These are phyloP conservation scores for rat (Rattus norvegicus) DNA, from an alignment of 2,113 vertebrate genomes.

Conservation along the genomic window DNA sequence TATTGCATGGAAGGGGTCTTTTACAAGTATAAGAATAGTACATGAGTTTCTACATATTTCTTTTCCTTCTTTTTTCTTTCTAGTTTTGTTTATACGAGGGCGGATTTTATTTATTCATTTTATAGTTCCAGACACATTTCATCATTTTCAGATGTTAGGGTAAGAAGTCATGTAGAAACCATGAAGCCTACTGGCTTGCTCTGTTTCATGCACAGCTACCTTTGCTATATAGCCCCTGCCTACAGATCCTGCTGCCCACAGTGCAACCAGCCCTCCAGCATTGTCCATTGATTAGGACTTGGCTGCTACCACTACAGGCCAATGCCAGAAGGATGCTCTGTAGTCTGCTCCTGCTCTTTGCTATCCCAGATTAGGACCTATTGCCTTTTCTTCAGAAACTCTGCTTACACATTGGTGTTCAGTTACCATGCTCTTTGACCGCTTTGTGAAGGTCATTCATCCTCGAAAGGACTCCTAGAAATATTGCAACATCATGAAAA, in stretches of 20 bases:
- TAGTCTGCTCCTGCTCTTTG: fast-evolving
- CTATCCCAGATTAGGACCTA: not conserved
- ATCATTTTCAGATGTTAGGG: not conserved
- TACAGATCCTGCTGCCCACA: not conserved
- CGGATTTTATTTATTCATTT: not conserved
- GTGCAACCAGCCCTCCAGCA: not conserved
- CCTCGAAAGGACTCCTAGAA: not conserved
- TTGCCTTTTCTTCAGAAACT: not conserved
- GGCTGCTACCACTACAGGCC: not conserved
- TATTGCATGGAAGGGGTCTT: not conserved
- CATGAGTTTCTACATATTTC: not conserved
- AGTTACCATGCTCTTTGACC: not conserved
- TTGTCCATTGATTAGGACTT: not conserved
- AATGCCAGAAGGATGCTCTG: not conserved
- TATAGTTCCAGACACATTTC: not conserved
- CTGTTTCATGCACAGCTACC: not conserved
- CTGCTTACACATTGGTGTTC: not conserved
- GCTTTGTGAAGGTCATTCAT: not conserved
- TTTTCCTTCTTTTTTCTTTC: not conserved
- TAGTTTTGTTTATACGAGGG: not conserved
- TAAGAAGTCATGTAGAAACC: not conserved
- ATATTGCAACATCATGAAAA: not conserved
- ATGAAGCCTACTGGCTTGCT: not conserved
- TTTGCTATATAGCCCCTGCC: not conserved
- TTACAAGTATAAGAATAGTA: not conserved